A percentile compares a stretch with the other conserved stretches of the same genome.
phyloP scores from a whole-genome alignment of 2,888 invertebrate genomes.

The Tuberolachnus salignus region DNA sequence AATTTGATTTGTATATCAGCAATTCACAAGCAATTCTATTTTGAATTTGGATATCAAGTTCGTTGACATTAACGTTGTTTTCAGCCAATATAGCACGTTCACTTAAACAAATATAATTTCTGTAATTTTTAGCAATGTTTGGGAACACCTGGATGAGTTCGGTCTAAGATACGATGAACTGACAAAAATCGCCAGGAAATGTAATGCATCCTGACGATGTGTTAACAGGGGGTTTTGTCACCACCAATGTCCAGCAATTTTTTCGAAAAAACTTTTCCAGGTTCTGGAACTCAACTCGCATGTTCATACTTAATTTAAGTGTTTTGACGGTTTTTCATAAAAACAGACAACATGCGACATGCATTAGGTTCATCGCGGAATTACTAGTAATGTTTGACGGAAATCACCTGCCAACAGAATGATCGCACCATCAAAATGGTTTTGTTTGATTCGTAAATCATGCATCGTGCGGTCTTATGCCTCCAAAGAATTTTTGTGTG shows the following conservation, averaged over 20 bases:
- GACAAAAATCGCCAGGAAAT: background rate
- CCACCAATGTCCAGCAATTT: background rate
- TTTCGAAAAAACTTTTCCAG: background rate
- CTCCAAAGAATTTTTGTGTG: no score
- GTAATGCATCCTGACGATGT: background rate
- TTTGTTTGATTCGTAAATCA: no score
- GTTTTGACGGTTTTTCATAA: constrained; percentile 57
- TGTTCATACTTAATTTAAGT: constrained; percentile 1
- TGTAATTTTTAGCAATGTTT: no score
- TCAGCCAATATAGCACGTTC: no score
- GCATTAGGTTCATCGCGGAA: constrained; percentile 30
- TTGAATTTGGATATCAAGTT: no score
- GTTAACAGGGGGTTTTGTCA: background rate
- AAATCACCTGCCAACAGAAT: constrained; percentile 58
- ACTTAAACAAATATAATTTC: no score
- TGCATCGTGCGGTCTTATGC: no score
- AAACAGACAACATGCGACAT: constrained; percentile 58
- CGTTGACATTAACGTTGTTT: no score
- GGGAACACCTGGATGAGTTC: no score
- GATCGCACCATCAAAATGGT: background rate
- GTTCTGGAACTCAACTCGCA: background rate
- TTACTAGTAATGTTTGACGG: constrained; percentile 57
- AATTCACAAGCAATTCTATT: no score
- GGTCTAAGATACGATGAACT: no score
- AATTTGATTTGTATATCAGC: no score